Conservation (phyloP, 2,113 vertebrate species). For the Rhombomys opimus region DNA sequence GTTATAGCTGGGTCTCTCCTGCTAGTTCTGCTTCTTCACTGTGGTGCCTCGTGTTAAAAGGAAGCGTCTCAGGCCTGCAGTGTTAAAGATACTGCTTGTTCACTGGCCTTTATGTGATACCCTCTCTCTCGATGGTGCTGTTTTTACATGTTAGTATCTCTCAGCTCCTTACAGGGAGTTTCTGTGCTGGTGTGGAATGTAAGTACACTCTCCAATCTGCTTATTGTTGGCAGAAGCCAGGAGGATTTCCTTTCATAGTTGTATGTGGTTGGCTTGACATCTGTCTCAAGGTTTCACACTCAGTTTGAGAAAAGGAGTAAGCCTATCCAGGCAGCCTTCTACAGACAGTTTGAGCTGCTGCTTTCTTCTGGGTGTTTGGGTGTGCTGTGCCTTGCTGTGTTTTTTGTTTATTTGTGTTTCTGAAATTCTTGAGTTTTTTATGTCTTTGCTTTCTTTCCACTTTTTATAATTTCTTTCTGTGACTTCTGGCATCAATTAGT, state of each 20-base stretch:
- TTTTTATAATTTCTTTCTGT: conserved; percentile 26
- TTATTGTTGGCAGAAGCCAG: not conserved
- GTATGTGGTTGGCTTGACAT: not conserved
- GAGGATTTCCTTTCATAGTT: not conserved
- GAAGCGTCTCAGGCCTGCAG: not conserved
- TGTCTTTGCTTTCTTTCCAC: not conserved
- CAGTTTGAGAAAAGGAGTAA: not conserved
- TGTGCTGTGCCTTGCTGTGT: not conserved
- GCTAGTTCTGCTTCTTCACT: not conserved
- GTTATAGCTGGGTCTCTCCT: not conserved
- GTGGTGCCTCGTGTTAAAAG: not conserved
- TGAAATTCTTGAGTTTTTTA: not conserved
- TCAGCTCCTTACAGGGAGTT: not conserved
- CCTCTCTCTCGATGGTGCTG: not conserved
- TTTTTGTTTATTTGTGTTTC: not conserved
- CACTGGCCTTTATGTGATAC: not conserved
- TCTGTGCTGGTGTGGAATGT: not conserved
- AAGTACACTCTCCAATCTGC: not conserved
- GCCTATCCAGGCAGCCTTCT: not conserved
- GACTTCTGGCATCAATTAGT: not conserved
- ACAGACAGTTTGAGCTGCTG: not conserved
- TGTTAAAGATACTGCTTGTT: not conserved
- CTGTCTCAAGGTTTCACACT: not conserved
- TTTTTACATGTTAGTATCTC: not conserved
- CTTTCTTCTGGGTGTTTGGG: not conserved